Conservation (phyloP, 1,140 invertebrate species). For the Camponotus pennsylvanicus region DNA sequence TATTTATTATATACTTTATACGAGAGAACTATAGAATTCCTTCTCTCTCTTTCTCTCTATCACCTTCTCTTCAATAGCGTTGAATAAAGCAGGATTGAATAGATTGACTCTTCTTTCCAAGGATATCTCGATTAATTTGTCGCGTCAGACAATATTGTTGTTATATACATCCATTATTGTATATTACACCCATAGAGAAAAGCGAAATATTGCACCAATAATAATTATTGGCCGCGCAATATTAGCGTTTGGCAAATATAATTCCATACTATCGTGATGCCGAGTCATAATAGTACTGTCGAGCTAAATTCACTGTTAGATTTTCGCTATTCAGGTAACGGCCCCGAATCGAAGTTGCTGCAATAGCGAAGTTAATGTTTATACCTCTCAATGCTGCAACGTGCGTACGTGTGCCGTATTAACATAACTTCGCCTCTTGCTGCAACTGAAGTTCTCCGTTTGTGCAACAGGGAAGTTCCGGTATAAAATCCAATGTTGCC, state of each 20-base stretch:
- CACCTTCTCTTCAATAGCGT: no score
- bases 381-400: slow-evolving; percentile 35
- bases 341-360: slow-evolving; percentile 29
- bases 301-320: slow-evolving; percentile 44
- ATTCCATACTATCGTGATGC: slow-evolving; percentile 1
- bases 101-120: not conserved
- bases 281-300: not conserved
- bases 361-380: slow-evolving; percentile 39
- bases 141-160: not conserved
- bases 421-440: slow-evolving; percentile 30
- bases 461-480: slow-evolving; percentile 29
- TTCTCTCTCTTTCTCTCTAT: not conserved
- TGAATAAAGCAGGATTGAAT: not conserved
- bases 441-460: slow-evolving; percentile 38
- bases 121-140: slow-evolving; percentile 20
- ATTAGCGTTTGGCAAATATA: slow-evolving; percentile 19
- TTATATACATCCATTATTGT: not conserved
- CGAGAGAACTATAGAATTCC: no score
- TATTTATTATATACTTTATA: not conserved
- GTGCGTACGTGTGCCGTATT: not conserved
- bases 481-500: not conserved
- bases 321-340: slow-evolving; percentile 15
- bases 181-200: not conserved
- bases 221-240: not conserved
- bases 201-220: slow-evolving; percentile 5